Percentiles rank a stretch among this genome's conserved stretches.
phyloP scores from a whole-genome alignment of 2,797 vertebrate genomes.

The Sebastes wilsoni region DNA sequence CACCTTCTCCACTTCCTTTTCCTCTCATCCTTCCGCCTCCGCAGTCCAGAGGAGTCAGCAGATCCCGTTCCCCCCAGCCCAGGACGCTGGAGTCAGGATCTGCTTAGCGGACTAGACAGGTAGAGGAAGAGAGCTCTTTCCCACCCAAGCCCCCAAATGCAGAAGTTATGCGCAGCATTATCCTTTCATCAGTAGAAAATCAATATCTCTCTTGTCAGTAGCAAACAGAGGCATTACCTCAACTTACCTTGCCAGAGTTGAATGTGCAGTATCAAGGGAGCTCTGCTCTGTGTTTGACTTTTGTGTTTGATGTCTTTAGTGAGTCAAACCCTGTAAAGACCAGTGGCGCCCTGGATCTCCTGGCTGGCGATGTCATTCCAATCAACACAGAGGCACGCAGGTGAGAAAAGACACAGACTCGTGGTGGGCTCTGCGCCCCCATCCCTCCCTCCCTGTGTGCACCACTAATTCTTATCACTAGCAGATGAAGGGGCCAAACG shows the following conservation, averaged over 20 bases:
- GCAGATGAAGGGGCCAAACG: slow-evolving; percentile 17
- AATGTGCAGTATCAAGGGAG: neutral
- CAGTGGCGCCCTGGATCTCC: slow-evolving; percentile 50
- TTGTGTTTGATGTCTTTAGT: slow-evolving; percentile 46
- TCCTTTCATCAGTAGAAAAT: slow-evolving; percentile 55
- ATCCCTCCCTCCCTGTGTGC: neutral
- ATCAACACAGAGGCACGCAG: slow-evolving; percentile 49
- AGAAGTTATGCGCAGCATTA: slow-evolving; percentile 21
- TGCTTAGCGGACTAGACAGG: slow-evolving; percentile 67
- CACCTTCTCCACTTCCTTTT: slow-evolving; percentile 20
- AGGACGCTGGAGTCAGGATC: slow-evolving; percentile 70
- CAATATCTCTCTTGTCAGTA: slow-evolving; percentile 44
- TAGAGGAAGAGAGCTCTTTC: slow-evolving; percentile 45
- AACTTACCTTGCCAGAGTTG: slow-evolving; percentile 22
- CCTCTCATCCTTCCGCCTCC: slow-evolving; percentile 12
- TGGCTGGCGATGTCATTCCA: slow-evolving; percentile 59
- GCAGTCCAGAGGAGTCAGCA: slow-evolving; percentile 57
- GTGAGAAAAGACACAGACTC: slow-evolving; percentile 49
- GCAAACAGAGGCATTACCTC: slow-evolving; percentile 29
- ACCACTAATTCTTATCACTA: slow-evolving; percentile 21
- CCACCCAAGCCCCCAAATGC: slow-evolving; percentile 21
- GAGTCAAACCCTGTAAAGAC: slow-evolving; percentile 50
- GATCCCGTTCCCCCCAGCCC: slow-evolving; percentile 63
- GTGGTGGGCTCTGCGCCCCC: neutral
- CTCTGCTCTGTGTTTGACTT: slow-evolving; percentile 24